Evolutionary conservation across 2,797 vertebrate species (phyloP).

Genomic region (Sardinella longiceps): DNA sequence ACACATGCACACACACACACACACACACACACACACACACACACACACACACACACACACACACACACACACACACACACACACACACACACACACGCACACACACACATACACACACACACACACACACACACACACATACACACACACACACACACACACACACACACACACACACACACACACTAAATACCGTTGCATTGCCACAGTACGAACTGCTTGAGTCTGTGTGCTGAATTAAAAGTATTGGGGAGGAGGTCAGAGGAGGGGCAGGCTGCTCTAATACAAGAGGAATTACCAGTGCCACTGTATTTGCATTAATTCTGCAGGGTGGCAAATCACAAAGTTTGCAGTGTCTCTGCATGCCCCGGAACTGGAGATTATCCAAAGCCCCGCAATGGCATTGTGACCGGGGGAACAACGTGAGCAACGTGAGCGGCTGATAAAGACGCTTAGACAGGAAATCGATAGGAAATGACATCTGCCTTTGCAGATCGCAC

Average conservation of each 20-base stretch:
- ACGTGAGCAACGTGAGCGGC: background rate
- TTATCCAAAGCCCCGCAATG: background rate
- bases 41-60: background rate
- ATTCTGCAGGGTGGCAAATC: background rate
- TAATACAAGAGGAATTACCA: background rate
- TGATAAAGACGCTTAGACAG: background rate
- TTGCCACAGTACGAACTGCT: no score
- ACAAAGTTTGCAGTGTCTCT: background rate
- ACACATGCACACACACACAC: background rate
- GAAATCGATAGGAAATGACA: slow-evolving; percentile 26
- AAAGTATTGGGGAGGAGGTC: background rate
- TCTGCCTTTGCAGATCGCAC: slow-evolving; percentile 5
- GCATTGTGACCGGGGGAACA: background rate
- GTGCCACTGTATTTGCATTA: background rate
- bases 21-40: background rate
- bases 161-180: background rate
- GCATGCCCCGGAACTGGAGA: slow-evolving; percentile 8
- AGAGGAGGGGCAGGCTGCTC: background rate
- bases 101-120: no score
- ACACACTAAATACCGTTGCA: background rate
- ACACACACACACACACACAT: no score
- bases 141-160: background rate
- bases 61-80: no score
- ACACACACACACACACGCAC: no score
- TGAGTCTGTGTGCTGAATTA: no score